A percentile compares a stretch with the other conserved stretches of the same genome.
Evolutionary conservation across 1,140 invertebrate genomes (phyloP).

Genomic region (Potamilus streckersoni): DNA sequence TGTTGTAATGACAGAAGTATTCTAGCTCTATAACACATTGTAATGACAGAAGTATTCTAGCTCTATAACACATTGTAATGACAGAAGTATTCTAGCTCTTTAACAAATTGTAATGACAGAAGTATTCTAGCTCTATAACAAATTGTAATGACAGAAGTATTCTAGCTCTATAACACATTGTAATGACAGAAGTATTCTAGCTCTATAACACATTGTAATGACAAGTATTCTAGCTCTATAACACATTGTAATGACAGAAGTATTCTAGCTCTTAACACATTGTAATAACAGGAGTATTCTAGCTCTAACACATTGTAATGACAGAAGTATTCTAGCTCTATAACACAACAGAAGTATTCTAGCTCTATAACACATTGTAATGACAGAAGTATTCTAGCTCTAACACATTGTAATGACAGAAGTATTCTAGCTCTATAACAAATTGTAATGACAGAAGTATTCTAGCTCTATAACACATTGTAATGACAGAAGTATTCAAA

Average conservation of each 20-base stretch:
- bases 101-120: too few species aligned
- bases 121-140: neutral
- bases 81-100: neutral
- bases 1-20: neutral
- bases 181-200: neutral
- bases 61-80: too few species aligned
- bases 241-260: too few species aligned
- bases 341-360: too few species aligned
- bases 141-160: neutral
- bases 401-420: too few species aligned
- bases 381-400: neutral
- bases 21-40: neutral
- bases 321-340: neutral
- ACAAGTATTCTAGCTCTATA: neutral
- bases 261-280: neutral
- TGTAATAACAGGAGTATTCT: neutral
- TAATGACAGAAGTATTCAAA: neutral
- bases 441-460: neutral
- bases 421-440: neutral
- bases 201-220: too few species aligned
- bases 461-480: neutral
- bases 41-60: neutral
- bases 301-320: neutral
- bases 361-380: too few species aligned
- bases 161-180: neutral